Evolutionary conservation across 2,888 invertebrate species (phyloP), one percentile per base, ranked within the genome.

Genomic region (Apantesis nais): DNA sequence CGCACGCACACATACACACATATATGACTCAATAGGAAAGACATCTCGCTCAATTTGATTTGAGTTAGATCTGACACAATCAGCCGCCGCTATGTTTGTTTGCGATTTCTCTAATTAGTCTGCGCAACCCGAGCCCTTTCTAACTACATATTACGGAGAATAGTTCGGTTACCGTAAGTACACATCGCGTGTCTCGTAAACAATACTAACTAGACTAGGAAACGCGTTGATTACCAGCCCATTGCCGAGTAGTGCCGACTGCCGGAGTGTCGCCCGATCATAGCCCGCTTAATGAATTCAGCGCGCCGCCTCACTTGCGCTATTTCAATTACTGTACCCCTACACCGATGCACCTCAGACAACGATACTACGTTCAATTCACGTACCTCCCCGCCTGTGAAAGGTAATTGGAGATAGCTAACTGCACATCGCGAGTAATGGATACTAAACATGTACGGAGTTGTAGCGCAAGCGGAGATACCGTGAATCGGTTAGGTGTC

Each of bases 251-350:
- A 16, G 66, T 44, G 71, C 31, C 41, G 29, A n/a, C 9, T 65
- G 55, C 25, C 25, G 44, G 48, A 66, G 44, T 66, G 63, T 52
- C 64, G 62, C 37, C 39, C 74, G 73, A 70, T 75, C 74, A 82
- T 77, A 79, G 72, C 76, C 76, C 74, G 68, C 60, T 80, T 83
- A 82, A 83, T 83, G 81, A 83, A 82, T 82, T 79, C 79, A 78
- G 72, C 60, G 72, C 75, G 66, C 68, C 74, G 67, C 71, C 69
- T 72, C 74, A 76, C 77, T 77, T 70, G 75, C 79, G 76, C 80
- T 80, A 81, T 83, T 83, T 80, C 82, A 83, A 83, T 83, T 80
- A 83, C 78, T 68, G 68, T 52, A 22, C 70, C 70, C 66, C 55
- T 29, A 55, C 63, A 48, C 62, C 67, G 61, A 25, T 29, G 29